Conservation (phyloP, 2,113 vertebrate genomes). For the Epinephelus moara region DNA sequence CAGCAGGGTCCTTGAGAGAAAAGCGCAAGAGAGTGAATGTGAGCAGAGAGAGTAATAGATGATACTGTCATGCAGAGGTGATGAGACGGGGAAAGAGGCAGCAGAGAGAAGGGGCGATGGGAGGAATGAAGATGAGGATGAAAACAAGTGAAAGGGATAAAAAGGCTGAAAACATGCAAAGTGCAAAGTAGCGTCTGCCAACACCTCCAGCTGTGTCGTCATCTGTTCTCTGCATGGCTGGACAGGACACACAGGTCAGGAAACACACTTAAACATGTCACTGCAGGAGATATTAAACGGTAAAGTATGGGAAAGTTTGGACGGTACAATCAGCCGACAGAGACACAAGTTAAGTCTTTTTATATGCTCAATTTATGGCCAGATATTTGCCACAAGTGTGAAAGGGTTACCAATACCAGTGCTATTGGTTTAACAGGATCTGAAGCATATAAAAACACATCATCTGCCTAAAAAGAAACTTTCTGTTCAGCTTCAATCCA, state of each 20-base stretch:
- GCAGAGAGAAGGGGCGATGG: conserved; percentile 5
- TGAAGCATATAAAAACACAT: neutral
- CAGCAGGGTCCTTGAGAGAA: conserved; percentile 54
- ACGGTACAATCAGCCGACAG: neutral
- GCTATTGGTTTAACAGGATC: neutral
- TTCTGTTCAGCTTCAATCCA: neutral
- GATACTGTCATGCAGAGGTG: conserved; percentile 30
- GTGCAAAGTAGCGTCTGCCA: neutral
- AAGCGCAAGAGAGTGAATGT: conserved; percentile 30
- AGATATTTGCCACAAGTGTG: too few species aligned
- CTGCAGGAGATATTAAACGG: neutral
- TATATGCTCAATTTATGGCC: neutral
- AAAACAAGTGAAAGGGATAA: conserved; percentile 1
- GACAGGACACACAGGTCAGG: neutral
- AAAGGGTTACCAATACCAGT: neutral
- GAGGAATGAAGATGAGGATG: conserved; percentile 19
- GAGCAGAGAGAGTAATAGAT: conserved; percentile 44
- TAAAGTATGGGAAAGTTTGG: neutral
- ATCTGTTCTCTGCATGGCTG: neutral
- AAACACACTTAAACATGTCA: neutral
- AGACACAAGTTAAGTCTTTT: neutral
- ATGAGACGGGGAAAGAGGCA: conserved; percentile 16
- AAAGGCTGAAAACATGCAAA: neutral
- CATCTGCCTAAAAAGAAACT: conserved; percentile 1
- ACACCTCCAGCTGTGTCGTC: neutral